These are phyloP conservation scores for Parazoanthus atlanticus DNA, from an alignment of 92 coral and sea anemone species.

Conservation along the genomic window DNA sequence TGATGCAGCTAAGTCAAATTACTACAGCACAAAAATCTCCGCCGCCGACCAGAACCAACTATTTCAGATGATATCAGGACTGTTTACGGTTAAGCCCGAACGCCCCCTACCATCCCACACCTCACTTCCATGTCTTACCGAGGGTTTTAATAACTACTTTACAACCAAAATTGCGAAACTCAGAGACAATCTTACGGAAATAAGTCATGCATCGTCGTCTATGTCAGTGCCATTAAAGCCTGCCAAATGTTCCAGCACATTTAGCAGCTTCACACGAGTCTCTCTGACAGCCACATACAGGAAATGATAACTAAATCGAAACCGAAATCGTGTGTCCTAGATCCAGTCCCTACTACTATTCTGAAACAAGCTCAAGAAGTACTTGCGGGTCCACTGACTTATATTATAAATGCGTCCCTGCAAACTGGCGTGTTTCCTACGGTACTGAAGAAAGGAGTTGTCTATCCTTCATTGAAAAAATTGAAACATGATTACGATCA, in stretches of 20 bases:
- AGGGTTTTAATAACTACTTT: not conserved
- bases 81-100: not conserved
- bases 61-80: not conserved
- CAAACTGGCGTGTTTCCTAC: slow-evolving; percentile 33
- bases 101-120: not conserved
- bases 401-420: slow-evolving; percentile 40
- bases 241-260: not conserved
- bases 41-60: not conserved
- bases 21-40: not conserved
- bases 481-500: not conserved
- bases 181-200: not conserved
- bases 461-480: slow-evolving; percentile 27
- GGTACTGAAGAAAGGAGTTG: slow-evolving; percentile 20
- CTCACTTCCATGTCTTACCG: not conserved
- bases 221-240: not conserved
- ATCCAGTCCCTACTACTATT: slow-evolving; percentile 38
- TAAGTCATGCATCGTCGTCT: too few relatives aligned
- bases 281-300: not conserved
- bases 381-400: slow-evolving; percentile 27
- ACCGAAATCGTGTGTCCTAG: slow-evolving; percentile 40
- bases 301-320: slow-evolving; percentile 9
- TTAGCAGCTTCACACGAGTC: not conserved
- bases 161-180: slow-evolving; percentile 4
- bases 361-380: slow-evolving; percentile 22
- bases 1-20: not conserved